Evolutionary conservation across 2,113 vertebrate species (phyloP).

Genomic region (Lepisosteus osseus): DNA sequence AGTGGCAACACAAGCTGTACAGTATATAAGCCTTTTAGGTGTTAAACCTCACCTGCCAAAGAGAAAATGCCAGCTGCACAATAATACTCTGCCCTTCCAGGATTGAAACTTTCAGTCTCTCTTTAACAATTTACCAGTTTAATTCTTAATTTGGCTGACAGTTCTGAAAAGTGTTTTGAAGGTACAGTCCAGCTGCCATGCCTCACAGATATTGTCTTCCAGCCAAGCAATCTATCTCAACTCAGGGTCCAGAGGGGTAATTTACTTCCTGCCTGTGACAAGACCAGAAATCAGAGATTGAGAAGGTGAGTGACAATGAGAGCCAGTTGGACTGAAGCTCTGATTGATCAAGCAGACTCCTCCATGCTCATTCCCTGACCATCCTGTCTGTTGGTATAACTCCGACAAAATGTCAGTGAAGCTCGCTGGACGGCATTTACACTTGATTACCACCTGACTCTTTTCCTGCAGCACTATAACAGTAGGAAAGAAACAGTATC

Average conservation of each 20-base stretch:
- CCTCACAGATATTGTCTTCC: conserved; percentile 32
- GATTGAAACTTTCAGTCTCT: not conserved
- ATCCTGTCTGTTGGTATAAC: not conserved
- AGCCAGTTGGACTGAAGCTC: not conserved
- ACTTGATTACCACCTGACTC: conserved; percentile 7
- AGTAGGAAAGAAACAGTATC: not conserved
- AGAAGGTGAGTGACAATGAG: conserved; percentile 2
- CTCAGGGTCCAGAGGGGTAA: conserved; percentile 14
- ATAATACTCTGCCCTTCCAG: not conserved
- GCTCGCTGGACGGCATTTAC: not conserved
- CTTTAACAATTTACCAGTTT: conserved; percentile 34
- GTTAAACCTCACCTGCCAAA: conserved; percentile 48
- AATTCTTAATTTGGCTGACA: conserved; percentile 51
- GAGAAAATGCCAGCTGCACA: conserved; percentile 36
- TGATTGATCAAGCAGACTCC: conserved; percentile 28
- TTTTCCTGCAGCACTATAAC: not conserved
- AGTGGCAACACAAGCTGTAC: conserved; percentile 58
- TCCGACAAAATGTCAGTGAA: conserved; percentile 2
- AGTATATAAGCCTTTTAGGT: conserved; percentile 44
- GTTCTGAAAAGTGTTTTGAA: conserved; percentile 38
- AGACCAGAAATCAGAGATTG: too few species aligned
- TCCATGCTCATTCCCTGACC: conserved; percentile 35
- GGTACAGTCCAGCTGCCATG: not conserved
- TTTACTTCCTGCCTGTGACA: not conserved
- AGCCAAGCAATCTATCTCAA: conserved; percentile 3